Evolutionary conservation across 2,888 invertebrate species (phyloP), one percentile per base, ranked within the genome.

Genomic region (Atrina japonica): DNA sequence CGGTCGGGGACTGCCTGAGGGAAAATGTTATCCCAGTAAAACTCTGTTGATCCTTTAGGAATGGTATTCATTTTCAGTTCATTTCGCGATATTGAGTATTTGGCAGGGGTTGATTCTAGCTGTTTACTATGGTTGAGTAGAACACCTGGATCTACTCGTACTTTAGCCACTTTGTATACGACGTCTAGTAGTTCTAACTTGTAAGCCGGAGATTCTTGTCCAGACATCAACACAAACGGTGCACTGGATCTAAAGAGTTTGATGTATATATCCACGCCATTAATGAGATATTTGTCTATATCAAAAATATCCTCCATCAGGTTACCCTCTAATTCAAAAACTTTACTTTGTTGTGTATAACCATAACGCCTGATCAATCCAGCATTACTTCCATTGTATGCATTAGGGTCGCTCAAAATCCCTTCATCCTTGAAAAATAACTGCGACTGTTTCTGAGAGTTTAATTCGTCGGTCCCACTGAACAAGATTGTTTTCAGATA

Each of bases 271-370:
- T 65, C 65, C 21, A 65, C 55, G 7, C 55, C 65, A 29, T 64
- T 49, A 3, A 64, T 25, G 16, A 64, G 40, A 27, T 64, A 64
- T 52, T 64, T 64, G 16, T 52, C 64, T 2, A 53, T 7, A 16
- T 16, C 11, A n/a, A 64, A 52, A 25, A 52, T n/a, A n/a, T n/a
- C n/a, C n/a, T n/a, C n/a, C n/a, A n/a, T n/a, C n/a, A n/a, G n/a
- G n/a, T n/a, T n/a, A 11, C 61, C 70, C 45, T 60, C 52, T 6
- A 72, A 18, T 16, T 66, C 66, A 47, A 67, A 63, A 5, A 29
- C 25, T 45, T 47, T 52, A 49, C 59, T 58, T 25, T 47, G 43
- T 40, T 67, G 52, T 3, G 66, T 66, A 30, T 60, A 71, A 14
- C 18, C 50, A 23, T 66, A 66, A 49, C 66, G 45, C 18, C 52